Evolutionary conservation across 2,888 invertebrate genomes (phyloP).

Genomic region (Aleiodes alternator): DNA sequence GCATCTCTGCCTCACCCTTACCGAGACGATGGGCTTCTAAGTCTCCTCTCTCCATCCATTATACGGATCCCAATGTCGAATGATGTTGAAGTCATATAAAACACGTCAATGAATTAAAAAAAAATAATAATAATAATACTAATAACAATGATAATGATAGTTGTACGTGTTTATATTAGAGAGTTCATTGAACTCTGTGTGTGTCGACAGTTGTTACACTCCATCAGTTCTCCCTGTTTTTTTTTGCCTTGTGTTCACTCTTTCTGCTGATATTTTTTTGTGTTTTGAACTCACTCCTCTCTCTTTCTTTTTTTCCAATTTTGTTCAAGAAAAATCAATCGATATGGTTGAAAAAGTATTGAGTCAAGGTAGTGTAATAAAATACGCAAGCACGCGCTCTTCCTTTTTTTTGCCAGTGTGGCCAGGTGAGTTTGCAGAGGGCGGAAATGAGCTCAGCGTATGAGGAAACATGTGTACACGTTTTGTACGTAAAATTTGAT

Average conservation of each 20-base stretch:
- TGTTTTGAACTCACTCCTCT: not conserved
- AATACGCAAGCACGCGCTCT: constrained; percentile 2
- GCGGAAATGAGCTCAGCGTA: constrained; percentile 37
- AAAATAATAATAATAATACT: not conserved
- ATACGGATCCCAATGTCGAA: constrained; percentile 32
- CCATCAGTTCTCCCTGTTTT: constrained; percentile 8
- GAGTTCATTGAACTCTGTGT: constrained; percentile 21
- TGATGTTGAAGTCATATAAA: constrained; percentile 25
- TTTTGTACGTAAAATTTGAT: constrained; percentile 24
- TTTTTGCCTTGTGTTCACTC: not conserved
- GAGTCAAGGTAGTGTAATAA: not conserved
- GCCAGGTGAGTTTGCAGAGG: constrained; percentile 24
- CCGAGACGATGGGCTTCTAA: constrained; percentile 34
- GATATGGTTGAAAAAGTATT: not conserved
- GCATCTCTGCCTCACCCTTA: constrained; percentile 28
- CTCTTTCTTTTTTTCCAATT: not conserved
- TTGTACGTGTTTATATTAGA: not conserved
- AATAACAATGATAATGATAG: not conserved
- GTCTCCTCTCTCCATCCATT: constrained; percentile 16
- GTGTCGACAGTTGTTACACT: constrained; percentile 23
- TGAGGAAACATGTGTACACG: not conserved
- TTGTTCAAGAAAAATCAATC: constrained; percentile 17
- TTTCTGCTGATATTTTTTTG: not conserved
- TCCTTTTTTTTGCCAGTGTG: not conserved
- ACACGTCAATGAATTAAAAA: constrained; percentile 15